Evolutionary conservation across 2,797 vertebrate species (phyloP), one percentile per base, ranked within the genome.

Genomic region (Cygnus olor): DNA sequence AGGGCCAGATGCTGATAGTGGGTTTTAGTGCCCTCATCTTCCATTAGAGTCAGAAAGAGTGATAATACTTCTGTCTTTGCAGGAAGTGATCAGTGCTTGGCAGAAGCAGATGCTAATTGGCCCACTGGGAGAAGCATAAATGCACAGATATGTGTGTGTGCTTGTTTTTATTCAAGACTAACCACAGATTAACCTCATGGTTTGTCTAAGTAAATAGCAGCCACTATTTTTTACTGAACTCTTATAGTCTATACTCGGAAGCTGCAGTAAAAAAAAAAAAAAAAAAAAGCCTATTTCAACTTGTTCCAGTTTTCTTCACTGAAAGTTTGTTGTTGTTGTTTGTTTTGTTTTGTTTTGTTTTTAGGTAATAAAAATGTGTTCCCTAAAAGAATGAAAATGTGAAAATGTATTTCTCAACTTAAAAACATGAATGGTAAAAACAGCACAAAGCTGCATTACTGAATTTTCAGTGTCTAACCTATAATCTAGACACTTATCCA

Each of bases 71-170:
- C 42, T 81, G 27, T 36, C 74, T 88, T 53, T 0, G 2, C 56
- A 57, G 88, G 38, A 85, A 87, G 84, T 16, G 57, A 89, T 89
- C 83, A 65, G 71, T 42, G 34, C 36, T 90, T 65, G 51, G 49
- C 72, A 93, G 88, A 90, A 89, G 42, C 74, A 89, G 54, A 92
- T 38, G 72, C 12, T 88, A 94, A 95, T 34, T 93, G 86, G 49
- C 44, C 84, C 58, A 60, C 3, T 34, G 65, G 65, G 91, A 93
- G 45, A 87, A 94, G 78, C 13, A 38, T n/a, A 93, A 93, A 74
- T 60, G 61, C 54, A 78, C 13, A 66, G 38, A 80, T 80, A 85
- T 9, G 21, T 87, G 15, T 56, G 25, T 58, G n/a, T 42, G 36
- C 56, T 80, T 76, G 10, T 1, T 40, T 85, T 89, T 85, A 65